Percentiles rank a stretch among this genome's conserved stretches.
Evolutionary conservation across 2,113 vertebrate species (phyloP).

Genomic region (Heterocephalus glaber): DNA sequence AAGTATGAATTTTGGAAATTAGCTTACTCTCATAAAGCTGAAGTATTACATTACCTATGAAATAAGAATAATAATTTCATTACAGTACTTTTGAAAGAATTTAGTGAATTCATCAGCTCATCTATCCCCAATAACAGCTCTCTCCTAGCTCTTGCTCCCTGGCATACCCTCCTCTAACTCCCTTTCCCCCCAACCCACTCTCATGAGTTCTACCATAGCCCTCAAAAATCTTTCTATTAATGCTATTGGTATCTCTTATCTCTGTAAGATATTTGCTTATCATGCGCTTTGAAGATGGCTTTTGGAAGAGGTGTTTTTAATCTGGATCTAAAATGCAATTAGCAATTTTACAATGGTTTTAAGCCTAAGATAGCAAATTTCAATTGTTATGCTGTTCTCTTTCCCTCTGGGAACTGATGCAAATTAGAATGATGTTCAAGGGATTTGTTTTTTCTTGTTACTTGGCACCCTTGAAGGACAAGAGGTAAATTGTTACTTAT

Average conservation of each 20-base stretch:
- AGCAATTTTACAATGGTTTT: background rate
- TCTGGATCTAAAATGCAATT: background rate
- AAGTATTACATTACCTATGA: background rate
- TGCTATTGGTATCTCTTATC: background rate
- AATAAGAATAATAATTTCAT: background rate
- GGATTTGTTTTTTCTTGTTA: constrained; percentile 30
- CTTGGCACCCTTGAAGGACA: background rate
- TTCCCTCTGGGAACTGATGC: background rate
- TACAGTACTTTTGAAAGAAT: background rate
- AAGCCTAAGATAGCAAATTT: background rate
- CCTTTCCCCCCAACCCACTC: background rate
- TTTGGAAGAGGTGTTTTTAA: background rate
- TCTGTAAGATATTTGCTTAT: background rate
- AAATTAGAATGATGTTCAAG: background rate
- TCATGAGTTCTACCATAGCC: background rate
- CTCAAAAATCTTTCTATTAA: background rate
- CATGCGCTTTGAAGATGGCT: background rate
- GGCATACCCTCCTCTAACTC: fast-evolving
- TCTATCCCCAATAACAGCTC: background rate
- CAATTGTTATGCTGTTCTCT: background rate
- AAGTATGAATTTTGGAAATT: background rate
- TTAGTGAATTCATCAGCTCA: too few relatives aligned
- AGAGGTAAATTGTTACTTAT: background rate
- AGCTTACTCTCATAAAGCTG: background rate
- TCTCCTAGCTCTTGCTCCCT: background rate